Evolutionary conservation across 2,113 vertebrate species (phyloP).

Genomic region (Istiophorus platypterus): DNA sequence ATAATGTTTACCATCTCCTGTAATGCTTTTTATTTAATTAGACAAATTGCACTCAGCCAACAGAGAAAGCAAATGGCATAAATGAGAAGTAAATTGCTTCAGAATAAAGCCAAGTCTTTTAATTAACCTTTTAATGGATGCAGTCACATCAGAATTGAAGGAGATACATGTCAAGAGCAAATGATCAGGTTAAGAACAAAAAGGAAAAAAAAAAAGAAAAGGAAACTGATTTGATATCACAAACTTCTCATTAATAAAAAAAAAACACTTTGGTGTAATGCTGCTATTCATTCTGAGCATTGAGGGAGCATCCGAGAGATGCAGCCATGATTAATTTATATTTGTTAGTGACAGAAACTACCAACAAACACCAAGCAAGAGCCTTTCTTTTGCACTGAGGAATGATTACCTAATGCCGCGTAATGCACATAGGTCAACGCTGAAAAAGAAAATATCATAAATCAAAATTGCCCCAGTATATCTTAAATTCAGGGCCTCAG

Average conservation of each 20-base stretch:
- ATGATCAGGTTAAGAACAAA: slow-evolving; percentile 41
- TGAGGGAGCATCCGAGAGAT: slow-evolving; percentile 29
- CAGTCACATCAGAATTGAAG: slow-evolving; percentile 44
- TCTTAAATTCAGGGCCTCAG: slow-evolving; percentile 43
- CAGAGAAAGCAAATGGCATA: slow-evolving; percentile 54
- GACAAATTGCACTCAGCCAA: slow-evolving; percentile 54
- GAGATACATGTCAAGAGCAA: slow-evolving; percentile 35
- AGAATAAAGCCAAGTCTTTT: slow-evolving; percentile 63
- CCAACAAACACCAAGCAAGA: slow-evolving; percentile 34
- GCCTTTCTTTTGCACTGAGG: slow-evolving; percentile 37
- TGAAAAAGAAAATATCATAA: slow-evolving; percentile 69
- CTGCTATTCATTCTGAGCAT: slow-evolving; percentile 34
- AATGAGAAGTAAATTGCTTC: slow-evolving; percentile 59
- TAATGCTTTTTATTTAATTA: slow-evolving; percentile 61
- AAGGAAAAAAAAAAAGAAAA: slow-evolving; percentile 11
- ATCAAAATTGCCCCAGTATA: slow-evolving; percentile 66
- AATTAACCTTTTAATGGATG: slow-evolving; percentile 69
- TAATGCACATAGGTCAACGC: slow-evolving; percentile 62
- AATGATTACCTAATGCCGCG: slow-evolving; percentile 56
- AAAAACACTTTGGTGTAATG: slow-evolving; percentile 18
- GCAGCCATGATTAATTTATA: slow-evolving; percentile 61
- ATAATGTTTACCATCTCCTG: slow-evolving; percentile 38
- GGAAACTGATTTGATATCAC: slow-evolving; percentile 23
- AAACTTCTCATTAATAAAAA: slow-evolving; percentile 47
- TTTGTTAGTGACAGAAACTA: slow-evolving; percentile 44